Evolutionary conservation across 2,113 vertebrate species (phyloP).

Genomic region (Dissostichus mawsoni): DNA sequence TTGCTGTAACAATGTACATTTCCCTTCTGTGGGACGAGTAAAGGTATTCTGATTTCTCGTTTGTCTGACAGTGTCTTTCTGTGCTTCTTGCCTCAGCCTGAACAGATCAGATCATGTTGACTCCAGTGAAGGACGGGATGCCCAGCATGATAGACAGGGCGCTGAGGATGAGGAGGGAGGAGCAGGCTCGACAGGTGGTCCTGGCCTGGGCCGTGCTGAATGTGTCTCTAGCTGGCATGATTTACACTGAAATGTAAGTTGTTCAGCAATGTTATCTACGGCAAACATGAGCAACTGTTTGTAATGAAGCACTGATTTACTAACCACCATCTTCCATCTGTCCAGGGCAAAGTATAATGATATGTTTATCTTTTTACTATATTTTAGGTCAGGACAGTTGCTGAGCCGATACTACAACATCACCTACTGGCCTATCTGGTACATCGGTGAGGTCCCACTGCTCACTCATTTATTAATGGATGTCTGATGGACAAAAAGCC

Average conservation of each 20-base stretch:
- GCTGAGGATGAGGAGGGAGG: slow-evolving; percentile 92
- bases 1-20: too few relatives aligned
- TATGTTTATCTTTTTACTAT: neutral
- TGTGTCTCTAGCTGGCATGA: slow-evolving; percentile 92
- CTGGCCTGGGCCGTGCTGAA: slow-evolving; percentile 96
- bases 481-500: neutral
- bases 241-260: slow-evolving; percentile 95
- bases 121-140: slow-evolving; percentile 79
- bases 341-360: neutral
- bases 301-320: neutral
- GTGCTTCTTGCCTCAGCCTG: slow-evolving; percentile 23
- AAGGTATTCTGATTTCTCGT: too few relatives aligned
- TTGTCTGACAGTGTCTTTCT: neutral
- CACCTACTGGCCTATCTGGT: slow-evolving; percentile 94
- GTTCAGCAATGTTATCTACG: neutral
- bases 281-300: neutral
- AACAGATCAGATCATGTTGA: slow-evolving; percentile 72
- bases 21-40: too few relatives aligned
- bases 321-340: accelerated
- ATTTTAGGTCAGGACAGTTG: slow-evolving; percentile 90
- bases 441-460: slow-evolving; percentile 89
- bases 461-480: neutral
- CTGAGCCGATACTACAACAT: slow-evolving; percentile 92
- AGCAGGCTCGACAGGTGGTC: slow-evolving; percentile 89
- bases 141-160: slow-evolving; percentile 90